A percentile compares a stretch with the other conserved stretches of the same genome.
phyloP scores from a whole-genome alignment of 2,797 vertebrate genomes.

The Etheostoma perlongum region DNA sequence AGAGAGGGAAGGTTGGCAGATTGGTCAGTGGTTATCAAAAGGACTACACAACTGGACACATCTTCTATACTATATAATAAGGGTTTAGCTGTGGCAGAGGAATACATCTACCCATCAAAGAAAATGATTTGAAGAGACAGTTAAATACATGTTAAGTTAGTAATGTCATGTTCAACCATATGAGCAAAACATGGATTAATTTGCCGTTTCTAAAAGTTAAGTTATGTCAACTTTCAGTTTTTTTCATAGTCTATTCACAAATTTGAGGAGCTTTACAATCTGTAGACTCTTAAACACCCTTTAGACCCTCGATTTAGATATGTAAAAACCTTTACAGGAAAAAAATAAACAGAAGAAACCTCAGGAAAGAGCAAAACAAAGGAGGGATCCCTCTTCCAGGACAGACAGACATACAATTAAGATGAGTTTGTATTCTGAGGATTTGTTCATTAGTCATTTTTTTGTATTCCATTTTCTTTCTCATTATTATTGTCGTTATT shows the following conservation, averaged over 20 bases:
- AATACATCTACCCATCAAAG: neutral
- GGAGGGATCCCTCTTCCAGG: neutral
- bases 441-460: neutral
- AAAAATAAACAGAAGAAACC: neutral
- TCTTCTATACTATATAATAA: neutral
- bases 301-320: neutral
- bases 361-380: neutral
- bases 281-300: neutral
- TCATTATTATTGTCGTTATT: neutral
- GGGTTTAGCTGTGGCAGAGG: neutral
- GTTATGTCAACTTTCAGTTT: neutral
- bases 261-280: neutral
- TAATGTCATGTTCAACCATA: neutral
- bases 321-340: neutral
- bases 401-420: neutral
- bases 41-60: neutral
- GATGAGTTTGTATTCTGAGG: neutral
- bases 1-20: neutral
- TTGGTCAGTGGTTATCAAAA: conserved; percentile 8
- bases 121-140: neutral
- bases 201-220: neutral
- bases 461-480: neutral
- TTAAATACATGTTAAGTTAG: neutral
- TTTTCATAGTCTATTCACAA: neutral
- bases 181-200: neutral